Evolutionary conservation across 1,140 invertebrate genomes (phyloP).

Genomic region (Bombus affinis): DNA sequence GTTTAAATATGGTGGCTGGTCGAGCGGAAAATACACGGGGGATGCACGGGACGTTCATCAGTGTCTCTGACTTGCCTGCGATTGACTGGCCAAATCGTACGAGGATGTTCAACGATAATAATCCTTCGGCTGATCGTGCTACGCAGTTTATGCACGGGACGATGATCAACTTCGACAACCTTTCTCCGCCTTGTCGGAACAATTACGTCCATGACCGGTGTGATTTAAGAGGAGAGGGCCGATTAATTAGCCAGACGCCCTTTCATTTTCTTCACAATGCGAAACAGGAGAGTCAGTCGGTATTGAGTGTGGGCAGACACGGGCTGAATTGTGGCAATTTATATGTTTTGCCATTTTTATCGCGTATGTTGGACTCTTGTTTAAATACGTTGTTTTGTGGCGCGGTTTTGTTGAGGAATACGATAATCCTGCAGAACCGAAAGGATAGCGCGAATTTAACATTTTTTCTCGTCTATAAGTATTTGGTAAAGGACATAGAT

Average conservation of each 20-base stretch:
- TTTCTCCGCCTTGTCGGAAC: background rate
- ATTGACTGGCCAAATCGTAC: slow-evolving; percentile 46
- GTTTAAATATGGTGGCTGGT: slow-evolving; percentile 38
- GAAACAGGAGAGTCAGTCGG: background rate
- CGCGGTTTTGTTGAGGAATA: too few species aligned
- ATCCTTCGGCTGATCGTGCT: background rate
- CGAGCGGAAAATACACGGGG: slow-evolving; percentile 36
- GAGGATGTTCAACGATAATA: slow-evolving; percentile 42
- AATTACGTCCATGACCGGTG: background rate
- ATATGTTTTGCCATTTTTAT: too few species aligned
- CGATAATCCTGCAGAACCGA: too few species aligned
- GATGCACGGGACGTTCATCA: slow-evolving; percentile 44
- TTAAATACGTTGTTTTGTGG: too few species aligned
- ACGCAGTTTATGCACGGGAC: slow-evolving; percentile 11
- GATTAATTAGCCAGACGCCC: background rate
- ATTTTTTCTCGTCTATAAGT: too few species aligned
- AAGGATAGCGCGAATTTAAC: too few species aligned
- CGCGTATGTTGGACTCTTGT: too few species aligned
- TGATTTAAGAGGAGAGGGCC: too few species aligned
- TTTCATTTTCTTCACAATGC: background rate
- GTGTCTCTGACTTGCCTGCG: slow-evolving; percentile 38
- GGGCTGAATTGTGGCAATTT: too few species aligned
- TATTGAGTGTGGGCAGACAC: background rate
- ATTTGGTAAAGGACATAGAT: too few species aligned
- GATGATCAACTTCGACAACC: slow-evolving; percentile 18